Percentiles rank a stretch among this genome's conserved stretches.
Conservation (phyloP, 2,113 vertebrate species). For the Thunnus thynnus region DNA sequence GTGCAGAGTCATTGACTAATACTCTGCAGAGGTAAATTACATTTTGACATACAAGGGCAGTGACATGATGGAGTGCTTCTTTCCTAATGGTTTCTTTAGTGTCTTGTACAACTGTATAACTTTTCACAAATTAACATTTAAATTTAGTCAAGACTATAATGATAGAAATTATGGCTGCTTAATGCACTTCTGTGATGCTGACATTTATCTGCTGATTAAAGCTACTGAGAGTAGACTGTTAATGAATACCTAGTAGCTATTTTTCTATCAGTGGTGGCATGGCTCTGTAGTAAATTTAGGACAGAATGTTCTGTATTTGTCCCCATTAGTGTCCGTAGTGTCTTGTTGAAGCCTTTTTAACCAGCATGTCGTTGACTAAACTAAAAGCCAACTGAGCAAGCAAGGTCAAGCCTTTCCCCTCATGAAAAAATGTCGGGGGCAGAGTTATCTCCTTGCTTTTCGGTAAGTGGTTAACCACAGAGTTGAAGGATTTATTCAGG, state of each 20-base stretch:
- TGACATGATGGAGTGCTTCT: constrained; percentile 8
- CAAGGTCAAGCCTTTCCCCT: background rate
- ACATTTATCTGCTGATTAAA: constrained; percentile 65
- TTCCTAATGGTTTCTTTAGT: constrained; percentile 27
- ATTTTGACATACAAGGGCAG: background rate
- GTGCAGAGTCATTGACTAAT: constrained; percentile 24
- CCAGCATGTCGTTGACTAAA: constrained; percentile 20
- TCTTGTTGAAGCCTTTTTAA: constrained; percentile 8
- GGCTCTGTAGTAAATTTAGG: constrained; percentile 29
- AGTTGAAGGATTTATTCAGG: constrained; percentile 4
- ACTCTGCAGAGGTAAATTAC: constrained; percentile 26
- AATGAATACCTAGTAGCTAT: constrained; percentile 59
- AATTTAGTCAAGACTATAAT: constrained; percentile 24
- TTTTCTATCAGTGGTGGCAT: constrained; percentile 18
- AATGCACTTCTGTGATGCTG: constrained; percentile 49
- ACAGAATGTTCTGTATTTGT: constrained; percentile 34
- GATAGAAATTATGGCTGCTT: constrained; percentile 34
- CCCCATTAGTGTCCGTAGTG: background rate
- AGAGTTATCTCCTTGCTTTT: background rate
- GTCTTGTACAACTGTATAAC: background rate
- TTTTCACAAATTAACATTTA: constrained; percentile 35
- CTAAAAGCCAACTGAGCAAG: constrained; percentile 29
- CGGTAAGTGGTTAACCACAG: background rate
- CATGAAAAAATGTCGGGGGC: background rate
- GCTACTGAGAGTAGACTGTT: constrained; percentile 1